Base-by-base conservation (phyloP, 1,140 invertebrate genomes). In the Pachypeltis micranthus region DNA sequence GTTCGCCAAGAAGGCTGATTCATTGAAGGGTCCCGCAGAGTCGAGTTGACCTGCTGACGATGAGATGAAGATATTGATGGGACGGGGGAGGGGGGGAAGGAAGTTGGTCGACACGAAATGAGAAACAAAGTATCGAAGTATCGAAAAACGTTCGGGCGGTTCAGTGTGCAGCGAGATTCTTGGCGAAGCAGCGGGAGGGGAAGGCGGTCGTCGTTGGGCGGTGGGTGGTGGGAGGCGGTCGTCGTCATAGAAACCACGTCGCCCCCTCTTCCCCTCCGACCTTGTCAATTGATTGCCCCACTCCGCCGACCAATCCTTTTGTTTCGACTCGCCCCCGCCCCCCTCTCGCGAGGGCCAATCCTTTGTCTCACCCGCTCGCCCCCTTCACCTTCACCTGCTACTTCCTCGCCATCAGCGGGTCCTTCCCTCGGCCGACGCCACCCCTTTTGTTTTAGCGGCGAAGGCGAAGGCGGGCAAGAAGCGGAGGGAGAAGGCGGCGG, bases 261-360 rank as follows among this genome's bases (percentile, higher is more conserved):
- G 16, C 31, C 16, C 7, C 54, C 16, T 25, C 54, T 25, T 25
- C 54, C 19, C n/a, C n/a, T n/a, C n/a, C n/a, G n/a, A n/a, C n/a
- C n/a, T n/a, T n/a, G n/a, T 25, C 54, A 25, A 56, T 56, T 56
- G 54, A 56, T 56, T 56, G 54, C 54, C 54, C 54, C 54, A 54
- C 47, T 56, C 21, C 54, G 54, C 31, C 31, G 54, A 56, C 54
- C 54, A 56, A 56, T 56, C 54, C 54, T 56, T 56, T 56, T 56
- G 54, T 56, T 26, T 56, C 25, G 19, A 25, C 19, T 25, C 19
- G 19, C 54, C 54, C 54, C 25, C n/a, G 14, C 25, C 16, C 54
- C 19, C 54, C 54, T 56, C 54, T 14, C 19, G 25, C 54, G 19
- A 21, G 19, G 25, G 54, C 54, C 54, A 56, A 56, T 56, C 54